Percentiles rank a stretch among this genome's conserved stretches.
Evolutionary conservation across 2,888 invertebrate genomes (phyloP).

Genomic region (Nephrotoma appendiculata): DNA sequence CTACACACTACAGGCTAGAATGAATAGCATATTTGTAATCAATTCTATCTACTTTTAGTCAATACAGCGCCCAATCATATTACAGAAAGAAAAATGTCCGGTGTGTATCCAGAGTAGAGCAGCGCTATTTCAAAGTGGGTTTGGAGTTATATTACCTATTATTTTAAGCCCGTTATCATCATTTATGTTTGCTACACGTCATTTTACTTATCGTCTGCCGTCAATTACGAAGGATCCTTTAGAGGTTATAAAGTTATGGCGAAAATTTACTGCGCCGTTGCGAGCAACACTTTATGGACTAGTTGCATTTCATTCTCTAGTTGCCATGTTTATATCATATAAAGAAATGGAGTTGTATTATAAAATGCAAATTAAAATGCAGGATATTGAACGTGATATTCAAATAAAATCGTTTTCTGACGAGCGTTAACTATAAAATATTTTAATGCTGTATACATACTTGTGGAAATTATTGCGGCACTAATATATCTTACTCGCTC

Average conservation of each 20-base stretch:
- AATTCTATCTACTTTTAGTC: conserved; percentile 27
- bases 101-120: conserved; percentile 49
- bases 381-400: conserved; percentile 20
- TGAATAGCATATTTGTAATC: too few species aligned
- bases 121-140: conserved; percentile 36
- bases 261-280: conserved; percentile 39
- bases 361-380: conserved; percentile 20
- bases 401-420: conserved; percentile 10
- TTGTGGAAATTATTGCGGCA: too few species aligned
- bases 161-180: conserved; percentile 42
- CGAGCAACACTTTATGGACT: conserved; percentile 35
- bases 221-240: conserved; percentile 40
- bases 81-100: conserved; percentile 44
- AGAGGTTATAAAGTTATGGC: conserved; percentile 38
- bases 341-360: conserved; percentile 38
- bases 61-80: conserved; percentile 39
- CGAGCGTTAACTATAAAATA: neutral
- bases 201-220: conserved; percentile 47
- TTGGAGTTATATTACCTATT: conserved; percentile 45
- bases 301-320: conserved; percentile 36
- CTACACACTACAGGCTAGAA: too few species aligned
- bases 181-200: conserved; percentile 45
- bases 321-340: conserved; percentile 44
- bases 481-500: too few species aligned
- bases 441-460: too few species aligned